These are phyloP conservation scores for Hephaestus fuliginosus DNA, from an alignment of 2,797 vertebrate genomes.

Conservation along the genomic window DNA sequence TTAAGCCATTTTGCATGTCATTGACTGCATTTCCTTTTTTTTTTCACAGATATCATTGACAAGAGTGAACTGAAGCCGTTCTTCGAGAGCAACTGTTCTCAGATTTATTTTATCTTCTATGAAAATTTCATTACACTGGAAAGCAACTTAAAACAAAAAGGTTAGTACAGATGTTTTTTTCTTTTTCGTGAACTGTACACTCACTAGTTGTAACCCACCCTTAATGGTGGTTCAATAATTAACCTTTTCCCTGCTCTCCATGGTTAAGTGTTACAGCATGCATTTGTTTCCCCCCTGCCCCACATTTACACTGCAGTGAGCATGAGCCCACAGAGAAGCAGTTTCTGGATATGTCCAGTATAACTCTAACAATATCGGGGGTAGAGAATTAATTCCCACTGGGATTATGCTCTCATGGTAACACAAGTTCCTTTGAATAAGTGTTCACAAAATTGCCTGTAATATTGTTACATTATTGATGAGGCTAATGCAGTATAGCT, in stretches of 20 bases:
- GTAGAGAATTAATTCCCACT: slow-evolving; percentile 18
- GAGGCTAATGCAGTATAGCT: slow-evolving; percentile 39
- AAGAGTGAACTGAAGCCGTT: slow-evolving; percentile 95
- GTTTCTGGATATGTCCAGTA: slow-evolving; percentile 11
- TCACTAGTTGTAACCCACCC: slow-evolving; percentile 1
- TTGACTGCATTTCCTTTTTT: slow-evolving; percentile 8
- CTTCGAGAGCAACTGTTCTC: slow-evolving; percentile 98
- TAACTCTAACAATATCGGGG: slow-evolving; percentile 1
- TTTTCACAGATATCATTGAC: slow-evolving; percentile 92
- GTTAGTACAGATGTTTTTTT: slow-evolving; percentile 72
- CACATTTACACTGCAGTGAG: slow-evolving; percentile 18
- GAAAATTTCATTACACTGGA: slow-evolving; percentile 99
- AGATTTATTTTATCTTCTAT: slow-evolving; percentile 99
- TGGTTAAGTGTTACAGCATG: slow-evolving; percentile 7
- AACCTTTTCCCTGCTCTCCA: slow-evolving; percentile 29
- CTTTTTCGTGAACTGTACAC: neutral
- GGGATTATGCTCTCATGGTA: slow-evolving; percentile 36
- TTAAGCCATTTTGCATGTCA: neutral
- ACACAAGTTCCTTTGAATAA: slow-evolving; percentile 33
- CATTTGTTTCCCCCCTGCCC: slow-evolving; percentile 13
- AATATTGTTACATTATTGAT: slow-evolving; percentile 59
- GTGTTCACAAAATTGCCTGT: slow-evolving; percentile 25
- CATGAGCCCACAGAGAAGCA: slow-evolving; percentile 8
- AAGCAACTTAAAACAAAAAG: slow-evolving; percentile 99
- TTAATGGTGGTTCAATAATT: slow-evolving; percentile 49